Percentiles rank a stretch among this genome's conserved stretches.
Conservation (phyloP, 2,797 vertebrate species). For the Liasis olivaceus region DNA sequence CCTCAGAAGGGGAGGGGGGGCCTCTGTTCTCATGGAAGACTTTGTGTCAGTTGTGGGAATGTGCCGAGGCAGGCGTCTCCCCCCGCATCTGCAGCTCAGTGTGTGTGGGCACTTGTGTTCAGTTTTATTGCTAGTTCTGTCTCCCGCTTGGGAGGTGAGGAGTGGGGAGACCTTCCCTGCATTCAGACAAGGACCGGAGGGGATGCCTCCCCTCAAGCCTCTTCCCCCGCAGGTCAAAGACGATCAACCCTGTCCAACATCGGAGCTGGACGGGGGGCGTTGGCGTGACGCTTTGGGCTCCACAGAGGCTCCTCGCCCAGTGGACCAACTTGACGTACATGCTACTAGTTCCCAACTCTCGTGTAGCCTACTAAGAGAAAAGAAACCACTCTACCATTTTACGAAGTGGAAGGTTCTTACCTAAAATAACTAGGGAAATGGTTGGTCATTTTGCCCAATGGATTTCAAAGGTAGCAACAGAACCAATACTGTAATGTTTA, state of each 20-base stretch:
- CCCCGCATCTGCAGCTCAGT: neutral
- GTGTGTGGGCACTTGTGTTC: neutral
- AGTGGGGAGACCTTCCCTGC: neutral
- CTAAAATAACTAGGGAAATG: neutral
- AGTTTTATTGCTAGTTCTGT: neutral
- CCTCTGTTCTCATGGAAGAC: neutral
- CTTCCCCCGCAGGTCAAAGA: neutral
- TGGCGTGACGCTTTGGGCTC: neutral
- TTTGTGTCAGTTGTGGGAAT: neutral
- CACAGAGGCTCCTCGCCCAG: neutral
- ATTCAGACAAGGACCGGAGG: neutral
- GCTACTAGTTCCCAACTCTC: neutral
- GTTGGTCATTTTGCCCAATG: neutral
- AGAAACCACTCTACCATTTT: neutral
- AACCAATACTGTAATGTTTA: neutral
- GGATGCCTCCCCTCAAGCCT: neutral
- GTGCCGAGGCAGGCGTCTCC: neutral
- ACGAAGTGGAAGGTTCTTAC: neutral
- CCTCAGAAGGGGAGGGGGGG: neutral
- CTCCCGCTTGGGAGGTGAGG: neutral
- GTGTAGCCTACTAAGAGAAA: neutral
- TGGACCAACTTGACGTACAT: neutral
- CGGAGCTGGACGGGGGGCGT: too few species aligned
- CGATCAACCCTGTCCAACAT: neutral
- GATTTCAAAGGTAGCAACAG: neutral